Evolutionary conservation across 2,113 vertebrate species (phyloP), one percentile per base, ranked within the genome.

Genomic region (Elgaria multicarinata): DNA sequence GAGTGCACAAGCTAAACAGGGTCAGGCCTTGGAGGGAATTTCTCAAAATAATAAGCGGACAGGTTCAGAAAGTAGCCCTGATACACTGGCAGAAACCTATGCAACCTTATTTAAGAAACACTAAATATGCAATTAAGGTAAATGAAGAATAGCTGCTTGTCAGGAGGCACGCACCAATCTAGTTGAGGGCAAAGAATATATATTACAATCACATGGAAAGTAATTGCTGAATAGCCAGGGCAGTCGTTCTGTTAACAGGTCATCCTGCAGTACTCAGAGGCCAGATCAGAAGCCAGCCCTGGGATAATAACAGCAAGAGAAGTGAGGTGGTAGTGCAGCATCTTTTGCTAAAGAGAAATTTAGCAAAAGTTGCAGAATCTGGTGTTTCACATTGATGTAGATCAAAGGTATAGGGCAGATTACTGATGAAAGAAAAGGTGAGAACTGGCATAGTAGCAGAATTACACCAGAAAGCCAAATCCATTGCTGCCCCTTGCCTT

Each of bases 51-150:
- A 55, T 80, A 80, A 79, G 85, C 58, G 42, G 64, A 31, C 44
- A 55, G 77, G n/a, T 55, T 28, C 33, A 80, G 77, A 87, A 69
- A 71, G 44, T 13, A 86, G 72, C 28, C 55, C 62, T 44, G 39
- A 86, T 10, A 55, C 26, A 77, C 13, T 28, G 85, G 28, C 16
- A 76, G 28, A 39, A 86, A 12, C 44, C 86, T 0, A 2, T 10
- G 28, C 87, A 85, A 75, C 22, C 58, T 91, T 84, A 78, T 87
- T 36, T 88, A 87, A 90, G n/a, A 87, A 86, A 53, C 66, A 39
- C 77, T 71, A 87, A 53, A 87, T 71, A 50, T n/a, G n/a, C 33
- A 80, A 80, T 39, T 87, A 87, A 28, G 64, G 24, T 16, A 69
- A 77, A 69, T 71, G 64, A 69, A 80, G 64, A 42, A 31, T 87